Base-by-base conservation (phyloP, 2,888 invertebrate genomes). In the Parnassius glacialis region DNA sequence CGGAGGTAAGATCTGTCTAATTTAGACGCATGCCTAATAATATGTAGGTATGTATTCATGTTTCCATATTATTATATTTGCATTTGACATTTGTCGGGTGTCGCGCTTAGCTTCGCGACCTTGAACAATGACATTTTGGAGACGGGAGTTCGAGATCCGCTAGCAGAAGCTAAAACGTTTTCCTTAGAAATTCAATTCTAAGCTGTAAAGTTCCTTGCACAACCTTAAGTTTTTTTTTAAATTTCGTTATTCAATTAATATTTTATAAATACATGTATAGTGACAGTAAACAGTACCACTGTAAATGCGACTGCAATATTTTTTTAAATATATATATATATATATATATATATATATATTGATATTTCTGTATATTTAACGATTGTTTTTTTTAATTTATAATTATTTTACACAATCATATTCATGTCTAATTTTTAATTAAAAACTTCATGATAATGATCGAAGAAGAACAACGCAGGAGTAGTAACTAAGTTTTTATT, bases 41-140 rank as follows among this genome's bases (percentile, higher is more conserved):
- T 12, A 42, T 25, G 61, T 65, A 52, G 60, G 62, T 64, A 67
- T 67, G 65, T 67, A 65, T 65, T 63, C 63, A 48, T 48, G 69
- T 68, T 65, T 67, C 64, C 64, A 65, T 70, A 65, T 67, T 69
- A 65, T 67, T 67, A 72, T 78, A 76, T 81, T 80, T 78, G 71
- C 75, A 82, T 86, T 83, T 87, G 87, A 87, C 86, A 87, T 88
- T 86, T 77, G 76, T 72, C 67, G 75, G 70, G 75, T 71, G 73
- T 71, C 70, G 70, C 71, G 71, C 67, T 59, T 66, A 70, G 71
- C 68, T 59, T 65, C 63, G 57, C 74, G 75, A 78, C 89, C 89
- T 89, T 90, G 88, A 87, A 83, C 87, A 77, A 76, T 86, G 87
- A 87, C 89, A 86, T 88, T 87, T 81, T 64, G 75, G 81, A 83